phyloP scores from a whole-genome alignment of 2,888 invertebrate species.

The Hirtodrosophila confusa region DNA sequence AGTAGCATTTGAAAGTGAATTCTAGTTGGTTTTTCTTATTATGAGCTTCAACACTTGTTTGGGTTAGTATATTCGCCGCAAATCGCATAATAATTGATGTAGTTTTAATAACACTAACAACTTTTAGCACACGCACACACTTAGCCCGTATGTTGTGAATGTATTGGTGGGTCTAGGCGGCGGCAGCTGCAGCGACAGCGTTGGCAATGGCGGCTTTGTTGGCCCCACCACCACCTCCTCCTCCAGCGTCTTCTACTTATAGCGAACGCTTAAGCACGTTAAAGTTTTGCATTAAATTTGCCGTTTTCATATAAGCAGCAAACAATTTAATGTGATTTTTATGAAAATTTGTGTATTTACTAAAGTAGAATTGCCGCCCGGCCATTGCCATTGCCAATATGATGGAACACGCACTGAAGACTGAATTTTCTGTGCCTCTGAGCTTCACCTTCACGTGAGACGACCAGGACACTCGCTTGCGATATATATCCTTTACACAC shows the following conservation, averaged over 20 bases:
- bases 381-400: constrained; percentile 83
- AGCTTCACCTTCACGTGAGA: constrained; percentile 55
- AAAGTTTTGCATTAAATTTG: constrained; percentile 83
- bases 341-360: constrained; percentile 83
- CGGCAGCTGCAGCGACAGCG: constrained; percentile 33
- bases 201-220: constrained; percentile 16
- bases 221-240: constrained; percentile 22
- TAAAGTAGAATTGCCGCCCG: constrained; percentile 82
- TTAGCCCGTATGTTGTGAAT: constrained; percentile 36
- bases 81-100: constrained; percentile 45
- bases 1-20: neutral
- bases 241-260: constrained; percentile 51
- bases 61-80: constrained; percentile 17
- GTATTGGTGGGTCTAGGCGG: constrained; percentile 48
- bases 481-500: constrained; percentile 33
- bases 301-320: constrained; percentile 84
- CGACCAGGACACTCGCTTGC: constrained; percentile 47
- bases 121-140: constrained; percentile 46
- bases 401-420: constrained; percentile 60
- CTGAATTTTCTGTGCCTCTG: constrained; percentile 43
- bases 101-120: constrained; percentile 49
- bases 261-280: constrained; percentile 82
- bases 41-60: constrained; percentile 38
- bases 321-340: constrained; percentile 83
- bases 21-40: constrained; percentile 8